Evolutionary conservation across 2,113 vertebrate species (phyloP), one percentile per base, ranked within the genome.

Genomic region (Cololabis saira): DNA sequence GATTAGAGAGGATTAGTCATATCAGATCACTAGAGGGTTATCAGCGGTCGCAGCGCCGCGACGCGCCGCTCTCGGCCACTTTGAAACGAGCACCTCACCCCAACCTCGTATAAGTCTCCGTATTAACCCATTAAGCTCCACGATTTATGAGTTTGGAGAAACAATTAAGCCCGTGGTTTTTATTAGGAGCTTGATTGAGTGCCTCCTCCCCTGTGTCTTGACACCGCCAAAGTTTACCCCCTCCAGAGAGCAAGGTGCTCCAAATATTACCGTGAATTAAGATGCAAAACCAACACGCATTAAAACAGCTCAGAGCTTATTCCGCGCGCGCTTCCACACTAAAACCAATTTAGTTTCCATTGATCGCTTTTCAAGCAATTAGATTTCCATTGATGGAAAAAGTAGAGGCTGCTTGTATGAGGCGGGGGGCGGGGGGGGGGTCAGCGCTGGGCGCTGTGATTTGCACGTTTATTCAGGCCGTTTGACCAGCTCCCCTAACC

Each of bases 331-430:
- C 87, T 83, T 87, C 83, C 86, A 80, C 83, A 90, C 89, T n/a
- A 90, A 91, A 83, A 89, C 91, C 84, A 93, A 92, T 92, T 89
- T 82, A 90, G 91, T 94, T 91, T 88, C 84, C 89, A 93, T 89
- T 90, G 90, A 92, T 92, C 89, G 81, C 87, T 89, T 73, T 84
- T 85, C 90, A 70, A 85, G 73, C 89, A 93, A 93, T 87, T 91
- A 93, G 89, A 91, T 92, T 94, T 92, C 90, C 90, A 89, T 82
- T 81, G 89, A 93, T 87, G 90, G 91, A 79, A 82, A 87, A 85
- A 91, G 89, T 87, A 74, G 84, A 87, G 85, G 77, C 79, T 71
- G 89, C 87, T 74, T 82, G 82, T 81, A 85, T 49, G 67, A 80
- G 86, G 70, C 19, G 78, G 72, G 72, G 74, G 74, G 84, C 85